These are phyloP conservation scores for Ormyrus labotus DNA, from an alignment of 2,888 invertebrate species.

Conservation along the genomic window DNA sequence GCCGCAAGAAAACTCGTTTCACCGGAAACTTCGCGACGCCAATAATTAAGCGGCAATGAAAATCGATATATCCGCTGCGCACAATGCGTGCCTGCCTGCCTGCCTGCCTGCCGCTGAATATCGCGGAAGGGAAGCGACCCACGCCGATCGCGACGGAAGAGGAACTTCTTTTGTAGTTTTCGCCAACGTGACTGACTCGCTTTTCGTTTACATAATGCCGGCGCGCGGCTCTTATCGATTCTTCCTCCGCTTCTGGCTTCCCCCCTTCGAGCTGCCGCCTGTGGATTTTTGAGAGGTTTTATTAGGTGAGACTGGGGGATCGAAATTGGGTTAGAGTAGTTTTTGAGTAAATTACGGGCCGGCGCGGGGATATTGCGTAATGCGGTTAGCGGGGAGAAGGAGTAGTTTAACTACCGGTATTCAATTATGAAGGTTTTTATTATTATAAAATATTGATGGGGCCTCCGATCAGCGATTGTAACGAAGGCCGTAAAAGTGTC, in stretches of 20 bases:
- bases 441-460: slow-evolving; percentile 1
- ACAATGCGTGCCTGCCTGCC: background rate
- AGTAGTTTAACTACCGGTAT: slow-evolving; percentile 25
- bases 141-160: background rate
- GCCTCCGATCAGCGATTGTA: slow-evolving; percentile 5
- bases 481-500: slow-evolving; percentile 19
- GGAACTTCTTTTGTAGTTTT: background rate
- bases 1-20: slow-evolving; percentile 40
- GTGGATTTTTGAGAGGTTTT: background rate
- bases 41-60: slow-evolving; percentile 52
- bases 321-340: slow-evolving; percentile 42
- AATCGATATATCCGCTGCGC: slow-evolving; percentile 40
- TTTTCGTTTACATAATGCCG: slow-evolving; percentile 65
- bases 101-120: background rate
- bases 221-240: slow-evolving; percentile 25
- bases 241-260: background rate
- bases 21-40: slow-evolving; percentile 50
- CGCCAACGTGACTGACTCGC: slow-evolving; percentile 44
- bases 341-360: slow-evolving; percentile 19
- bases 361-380: slow-evolving; percentile 14
- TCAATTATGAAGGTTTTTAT: slow-evolving; percentile 19
- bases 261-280: background rate
- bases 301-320: slow-evolving; percentile 12
- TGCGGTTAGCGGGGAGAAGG: background rate
- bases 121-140: too few species aligned